These are phyloP conservation scores for Paraplagusia blochii DNA, from an alignment of 2,113 vertebrate species.

Conservation along the genomic window DNA sequence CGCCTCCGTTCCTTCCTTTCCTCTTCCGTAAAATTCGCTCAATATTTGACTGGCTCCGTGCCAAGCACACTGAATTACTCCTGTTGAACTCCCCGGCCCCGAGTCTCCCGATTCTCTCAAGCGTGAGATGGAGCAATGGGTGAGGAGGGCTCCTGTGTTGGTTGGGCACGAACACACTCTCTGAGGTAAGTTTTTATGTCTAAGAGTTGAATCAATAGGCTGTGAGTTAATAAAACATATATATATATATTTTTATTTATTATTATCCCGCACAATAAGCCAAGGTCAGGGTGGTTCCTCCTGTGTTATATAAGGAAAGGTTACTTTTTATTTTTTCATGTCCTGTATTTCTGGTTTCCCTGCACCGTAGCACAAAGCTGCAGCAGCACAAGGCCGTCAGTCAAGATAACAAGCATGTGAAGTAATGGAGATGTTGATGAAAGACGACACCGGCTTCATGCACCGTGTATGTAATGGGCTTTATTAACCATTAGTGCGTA, in stretches of 20 bases:
- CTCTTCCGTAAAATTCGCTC: constrained; percentile 41
- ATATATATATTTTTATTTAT: neutral
- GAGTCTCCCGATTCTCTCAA: constrained; percentile 43
- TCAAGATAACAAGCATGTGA: too few species aligned
- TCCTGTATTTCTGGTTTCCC: too few species aligned
- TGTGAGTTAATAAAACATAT: constrained; percentile 6
- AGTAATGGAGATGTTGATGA: too few species aligned
- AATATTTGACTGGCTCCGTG: constrained; percentile 33
- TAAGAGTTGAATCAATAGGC: constrained; percentile 1
- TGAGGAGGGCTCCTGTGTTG: constrained; percentile 13
- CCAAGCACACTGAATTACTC: constrained; percentile 22
- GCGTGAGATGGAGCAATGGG: constrained; percentile 31
- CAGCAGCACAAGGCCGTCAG: too few species aligned
- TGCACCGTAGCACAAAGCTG: too few species aligned
- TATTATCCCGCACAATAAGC: too few species aligned
- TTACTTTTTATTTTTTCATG: too few species aligned
- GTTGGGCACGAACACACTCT: constrained; percentile 8
- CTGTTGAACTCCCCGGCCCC: constrained; percentile 42
- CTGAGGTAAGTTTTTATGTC: constrained; percentile 16
- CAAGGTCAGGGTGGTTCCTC: too few species aligned
- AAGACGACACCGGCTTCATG: too few species aligned
- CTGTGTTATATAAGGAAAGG: too few species aligned
- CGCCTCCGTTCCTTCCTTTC: constrained; percentile 25
- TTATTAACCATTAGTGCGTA: too few species aligned
- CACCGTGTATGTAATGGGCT: too few species aligned